Percentiles rank a stretch among this genome's conserved stretches.
phyloP scores from a whole-genome alignment of 1,140 invertebrate species.

The Centruroides vittatus region DNA sequence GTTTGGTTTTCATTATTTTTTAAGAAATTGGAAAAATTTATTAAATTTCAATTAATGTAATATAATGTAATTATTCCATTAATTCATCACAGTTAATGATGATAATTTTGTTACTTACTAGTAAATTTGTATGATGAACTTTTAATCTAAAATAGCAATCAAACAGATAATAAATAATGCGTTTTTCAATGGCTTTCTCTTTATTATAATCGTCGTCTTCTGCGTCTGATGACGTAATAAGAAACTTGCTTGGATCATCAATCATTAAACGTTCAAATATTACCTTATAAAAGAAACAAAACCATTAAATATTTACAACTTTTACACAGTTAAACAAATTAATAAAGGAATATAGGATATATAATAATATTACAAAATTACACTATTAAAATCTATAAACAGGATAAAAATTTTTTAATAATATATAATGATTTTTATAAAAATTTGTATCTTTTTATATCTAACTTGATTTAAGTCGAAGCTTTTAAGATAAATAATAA shows the following conservation, averaged over 20 bases:
- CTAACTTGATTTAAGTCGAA: too few species aligned
- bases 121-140: slow-evolving; percentile 2
- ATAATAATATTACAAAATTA: too few species aligned
- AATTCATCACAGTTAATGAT: background rate
- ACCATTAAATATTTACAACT: slow-evolving; percentile 32
- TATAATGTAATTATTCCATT: too few species aligned
- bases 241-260: slow-evolving; percentile 28
- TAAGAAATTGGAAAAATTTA: too few species aligned
- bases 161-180: slow-evolving; percentile 23
- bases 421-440: too few species aligned
- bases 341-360: too few species aligned
- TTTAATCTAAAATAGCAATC: slow-evolving; percentile 20
- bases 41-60: too few species aligned
- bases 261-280: slow-evolving; percentile 64
- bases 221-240: slow-evolving; percentile 13
- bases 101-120: background rate
- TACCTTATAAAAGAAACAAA: slow-evolving; percentile 46
- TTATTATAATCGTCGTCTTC: slow-evolving; percentile 25
- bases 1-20: too few species aligned
- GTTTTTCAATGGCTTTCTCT: slow-evolving; percentile 17
- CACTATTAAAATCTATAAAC: too few species aligned
- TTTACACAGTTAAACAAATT: background rate
- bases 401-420: too few species aligned
- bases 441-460: too few species aligned
- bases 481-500: too few species aligned